These are phyloP conservation scores for Pollicipes pollicipes DNA, from an alignment of 1,140 invertebrate genomes.

Conservation along the genomic window DNA sequence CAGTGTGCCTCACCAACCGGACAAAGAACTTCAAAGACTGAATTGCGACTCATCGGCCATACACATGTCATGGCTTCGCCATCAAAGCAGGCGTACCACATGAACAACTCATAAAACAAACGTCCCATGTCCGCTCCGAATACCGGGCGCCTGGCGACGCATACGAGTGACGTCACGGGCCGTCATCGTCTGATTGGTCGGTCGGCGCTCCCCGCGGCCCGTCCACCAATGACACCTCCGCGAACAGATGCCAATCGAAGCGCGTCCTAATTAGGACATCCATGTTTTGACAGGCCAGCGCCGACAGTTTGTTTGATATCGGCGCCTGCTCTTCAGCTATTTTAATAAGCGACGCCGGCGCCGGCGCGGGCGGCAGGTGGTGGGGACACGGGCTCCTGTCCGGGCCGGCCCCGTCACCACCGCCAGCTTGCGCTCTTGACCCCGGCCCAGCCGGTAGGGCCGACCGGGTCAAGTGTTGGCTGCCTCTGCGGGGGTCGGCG, in stretches of 20 bases:
- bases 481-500: no score
- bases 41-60: no score
- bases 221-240: background rate
- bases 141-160: no score
- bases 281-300: background rate
- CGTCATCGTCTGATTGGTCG: background rate
- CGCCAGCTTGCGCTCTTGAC: no score
- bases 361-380: background rate
- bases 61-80: no score
- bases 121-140: no score
- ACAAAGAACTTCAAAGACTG: no score
- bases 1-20: no score
- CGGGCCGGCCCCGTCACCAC: no score
- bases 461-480: background rate
- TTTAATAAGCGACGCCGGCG: background rate
- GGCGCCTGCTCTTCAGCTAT: background rate
- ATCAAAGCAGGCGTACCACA: no score
- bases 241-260: background rate
- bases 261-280: background rate
- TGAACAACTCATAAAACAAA: no score
- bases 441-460: no score
- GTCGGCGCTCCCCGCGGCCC: background rate
- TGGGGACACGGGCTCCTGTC: background rate
- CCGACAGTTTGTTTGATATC: background rate
- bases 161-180: background rate